These are phyloP conservation scores for Tetrao urogallus DNA, from an alignment of 2,113 vertebrate genomes.

Conservation along the genomic window DNA sequence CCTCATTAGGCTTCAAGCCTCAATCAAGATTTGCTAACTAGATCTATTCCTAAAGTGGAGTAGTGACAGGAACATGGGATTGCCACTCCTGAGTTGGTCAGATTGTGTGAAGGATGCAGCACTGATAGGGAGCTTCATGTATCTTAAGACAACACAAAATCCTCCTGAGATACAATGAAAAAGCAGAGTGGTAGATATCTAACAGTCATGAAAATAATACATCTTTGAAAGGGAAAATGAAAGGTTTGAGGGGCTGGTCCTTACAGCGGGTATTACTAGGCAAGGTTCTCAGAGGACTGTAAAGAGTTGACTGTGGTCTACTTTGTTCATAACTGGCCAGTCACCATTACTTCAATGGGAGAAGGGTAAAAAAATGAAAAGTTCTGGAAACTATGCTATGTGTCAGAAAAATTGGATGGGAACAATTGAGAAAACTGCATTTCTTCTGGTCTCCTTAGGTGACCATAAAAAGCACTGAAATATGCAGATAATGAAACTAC, in stretches of 20 bases:
- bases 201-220: neutral
- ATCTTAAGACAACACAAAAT: neutral
- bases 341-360: neutral
- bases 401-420: neutral
- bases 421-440: neutral
- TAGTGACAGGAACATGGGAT: neutral
- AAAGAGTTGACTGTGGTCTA: neutral
- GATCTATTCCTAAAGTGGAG: neutral
- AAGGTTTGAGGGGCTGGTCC: neutral
- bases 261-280: neutral
- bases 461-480: neutral
- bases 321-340: neutral
- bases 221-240: neutral
- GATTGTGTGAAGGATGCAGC: neutral
- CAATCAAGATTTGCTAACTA: accelerated
- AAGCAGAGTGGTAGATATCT: neutral
- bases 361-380: neutral
- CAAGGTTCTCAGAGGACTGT: neutral
- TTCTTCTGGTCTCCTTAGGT: neutral
- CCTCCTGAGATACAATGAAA: neutral
- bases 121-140: neutral
- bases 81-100: neutral
- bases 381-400: neutral
- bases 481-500: neutral
- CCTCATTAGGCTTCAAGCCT: neutral